Percentiles rank a stretch among this genome's conserved stretches.
phyloP scores from a whole-genome alignment of 2,113 vertebrate genomes.

The Gavia stellata region DNA sequence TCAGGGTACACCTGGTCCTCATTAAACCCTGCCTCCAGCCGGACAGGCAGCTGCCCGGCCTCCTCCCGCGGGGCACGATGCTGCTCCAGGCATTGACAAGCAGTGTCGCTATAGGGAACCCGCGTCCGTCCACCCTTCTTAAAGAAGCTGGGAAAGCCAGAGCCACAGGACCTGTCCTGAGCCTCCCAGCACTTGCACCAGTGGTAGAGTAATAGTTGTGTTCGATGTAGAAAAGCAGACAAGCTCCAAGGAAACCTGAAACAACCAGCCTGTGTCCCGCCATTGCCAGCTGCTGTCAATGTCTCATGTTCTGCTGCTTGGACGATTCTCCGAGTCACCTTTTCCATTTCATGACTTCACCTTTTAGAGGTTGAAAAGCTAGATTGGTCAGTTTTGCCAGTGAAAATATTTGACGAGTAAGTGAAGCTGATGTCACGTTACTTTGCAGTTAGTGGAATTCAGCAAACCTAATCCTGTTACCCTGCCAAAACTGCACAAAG shows the following conservation, averaged over 20 bases:
- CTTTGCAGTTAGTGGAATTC: slow-evolving; percentile 63
- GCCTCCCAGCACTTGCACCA: neutral
- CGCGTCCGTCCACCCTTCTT: neutral
- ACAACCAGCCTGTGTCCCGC: neutral
- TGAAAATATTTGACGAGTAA: slow-evolving; percentile 61
- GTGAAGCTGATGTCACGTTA: slow-evolving; percentile 58
- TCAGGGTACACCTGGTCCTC: neutral
- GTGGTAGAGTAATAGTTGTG: neutral
- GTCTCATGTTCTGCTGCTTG: slow-evolving; percentile 46
- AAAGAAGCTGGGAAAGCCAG: neutral
- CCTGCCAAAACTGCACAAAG: slow-evolving; percentile 52
- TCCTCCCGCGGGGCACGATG: neutral
- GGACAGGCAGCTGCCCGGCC: neutral
- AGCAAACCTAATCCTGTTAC: slow-evolving; percentile 64
- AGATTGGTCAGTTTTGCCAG: slow-evolving; percentile 44
- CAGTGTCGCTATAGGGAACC: neutral
- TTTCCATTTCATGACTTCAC: slow-evolving; percentile 39
- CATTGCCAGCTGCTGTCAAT: neutral
- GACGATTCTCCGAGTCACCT: slow-evolving; percentile 27
- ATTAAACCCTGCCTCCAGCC: neutral
- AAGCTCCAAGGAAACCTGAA: neutral
- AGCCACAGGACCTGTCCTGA: neutral
- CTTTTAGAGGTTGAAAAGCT: slow-evolving; percentile 34
- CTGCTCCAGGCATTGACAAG: neutral
- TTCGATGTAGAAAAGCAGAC: neutral